phyloP scores from a whole-genome alignment of 2,113 vertebrate genomes.

The Argyrosomus japonicus region DNA sequence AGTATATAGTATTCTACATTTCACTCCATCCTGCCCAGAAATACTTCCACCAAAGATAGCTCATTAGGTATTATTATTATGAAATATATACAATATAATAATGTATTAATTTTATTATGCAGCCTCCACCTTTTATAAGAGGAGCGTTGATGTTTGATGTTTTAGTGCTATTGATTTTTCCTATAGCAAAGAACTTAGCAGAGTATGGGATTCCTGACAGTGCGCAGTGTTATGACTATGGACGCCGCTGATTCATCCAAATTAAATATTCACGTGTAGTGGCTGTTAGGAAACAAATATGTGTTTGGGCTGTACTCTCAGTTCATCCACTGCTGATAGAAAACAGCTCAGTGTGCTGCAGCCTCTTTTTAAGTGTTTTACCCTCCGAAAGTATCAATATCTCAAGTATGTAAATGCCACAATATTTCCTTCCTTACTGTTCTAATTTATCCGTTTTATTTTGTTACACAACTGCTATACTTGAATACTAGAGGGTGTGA shows the following conservation, averaged over 20 bases:
- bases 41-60: constrained; percentile 41
- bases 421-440: constrained; percentile 17
- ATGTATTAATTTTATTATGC: constrained; percentile 39
- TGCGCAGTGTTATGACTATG: constrained; percentile 20
- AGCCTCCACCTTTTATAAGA: constrained; percentile 21
- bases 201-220: constrained; percentile 16
- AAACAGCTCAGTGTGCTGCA: background rate
- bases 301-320: constrained; percentile 4
- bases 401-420: constrained; percentile 5
- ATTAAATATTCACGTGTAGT: constrained; percentile 38
- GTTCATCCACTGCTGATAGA: constrained; percentile 8
- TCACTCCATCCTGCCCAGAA: constrained; percentile 17
- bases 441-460: constrained; percentile 20
- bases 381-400: constrained; percentile 13
- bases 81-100: constrained; percentile 16
- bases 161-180: constrained; percentile 55
- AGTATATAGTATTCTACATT: background rate
- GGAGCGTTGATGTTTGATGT: constrained; percentile 38
- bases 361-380: constrained; percentile 22
- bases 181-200: constrained; percentile 36
- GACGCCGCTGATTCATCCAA: constrained; percentile 3
- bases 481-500: constrained; percentile 56
- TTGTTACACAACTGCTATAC: constrained; percentile 54
- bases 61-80: constrained; percentile 25
- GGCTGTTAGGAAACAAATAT: constrained; percentile 34